These are phyloP conservation scores for Halichoerus grypus DNA, from an alignment of 2,113 vertebrate species.

Conservation along the genomic window DNA sequence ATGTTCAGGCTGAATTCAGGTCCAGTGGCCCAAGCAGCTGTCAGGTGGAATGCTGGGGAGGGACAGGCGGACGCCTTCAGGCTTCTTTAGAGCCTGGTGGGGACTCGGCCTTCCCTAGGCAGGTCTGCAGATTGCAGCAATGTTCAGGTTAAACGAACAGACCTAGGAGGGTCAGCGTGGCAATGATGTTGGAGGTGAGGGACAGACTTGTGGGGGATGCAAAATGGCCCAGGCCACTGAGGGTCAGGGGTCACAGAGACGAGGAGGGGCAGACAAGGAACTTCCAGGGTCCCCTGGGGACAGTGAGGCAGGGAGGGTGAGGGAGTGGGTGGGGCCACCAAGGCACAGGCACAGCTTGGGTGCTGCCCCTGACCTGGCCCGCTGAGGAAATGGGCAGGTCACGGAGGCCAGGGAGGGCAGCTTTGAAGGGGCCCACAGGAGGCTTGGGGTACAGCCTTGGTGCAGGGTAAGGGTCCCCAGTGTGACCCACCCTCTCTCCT, in stretches of 20 bases:
- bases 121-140: neutral
- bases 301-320: neutral
- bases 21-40: neutral
- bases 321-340: neutral
- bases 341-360: neutral
- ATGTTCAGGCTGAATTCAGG: neutral
- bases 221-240: neutral
- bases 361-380: neutral
- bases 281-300: neutral
- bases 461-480: rapidly evolving
- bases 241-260: neutral
- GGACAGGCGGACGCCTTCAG: rapidly evolving
- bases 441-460: neutral
- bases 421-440: neutral
- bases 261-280: neutral
- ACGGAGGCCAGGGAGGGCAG: neutral
- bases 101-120: neutral
- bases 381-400: neutral
- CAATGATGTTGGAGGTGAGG: neutral
- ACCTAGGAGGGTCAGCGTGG: neutral
- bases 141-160: neutral
- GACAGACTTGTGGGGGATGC: neutral
- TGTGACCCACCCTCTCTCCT: neutral
- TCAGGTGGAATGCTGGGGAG: neutral
- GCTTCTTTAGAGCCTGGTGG: neutral